Conservation (phyloP, 2,888 invertebrate species). For the Epirrita christyi region DNA sequence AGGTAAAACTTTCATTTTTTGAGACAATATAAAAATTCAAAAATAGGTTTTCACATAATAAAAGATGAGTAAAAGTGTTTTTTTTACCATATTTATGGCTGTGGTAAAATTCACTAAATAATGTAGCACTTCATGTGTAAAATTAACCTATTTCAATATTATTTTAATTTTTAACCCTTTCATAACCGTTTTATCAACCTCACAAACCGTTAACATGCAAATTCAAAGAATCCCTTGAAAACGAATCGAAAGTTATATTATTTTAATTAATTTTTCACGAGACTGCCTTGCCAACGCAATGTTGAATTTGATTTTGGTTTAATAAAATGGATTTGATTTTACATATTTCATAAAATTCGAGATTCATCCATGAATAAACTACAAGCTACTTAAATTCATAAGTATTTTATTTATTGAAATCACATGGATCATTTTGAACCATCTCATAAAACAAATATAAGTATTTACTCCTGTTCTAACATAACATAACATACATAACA, state of each 20-base stretch:
- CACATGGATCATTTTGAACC: no score
- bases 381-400: no score
- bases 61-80: no score
- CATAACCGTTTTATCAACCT: slow-evolving; percentile 4
- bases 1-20: no score
- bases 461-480: no score
- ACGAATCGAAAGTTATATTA: slow-evolving; percentile 18
- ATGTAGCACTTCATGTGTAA: background rate
- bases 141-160: slow-evolving; percentile 8
- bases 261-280: slow-evolving; percentile 20
- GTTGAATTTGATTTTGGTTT: slow-evolving; percentile 38
- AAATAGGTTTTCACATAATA: no score
- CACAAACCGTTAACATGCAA: slow-evolving; percentile 13
- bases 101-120: background rate
- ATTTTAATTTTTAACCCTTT: slow-evolving; percentile 8
- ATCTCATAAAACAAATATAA: no score
- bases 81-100: no score
- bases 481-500: no score
- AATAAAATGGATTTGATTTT: slow-evolving; percentile 24
- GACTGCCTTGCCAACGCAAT: slow-evolving; percentile 26
- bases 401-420: no score
- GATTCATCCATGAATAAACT: background rate
- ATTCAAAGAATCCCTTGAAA: slow-evolving; percentile 5
- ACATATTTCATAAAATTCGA: background rate
- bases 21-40: no score